phyloP scores from a whole-genome alignment of 1,140 invertebrate genomes.

The Pogonus chalceus region DNA sequence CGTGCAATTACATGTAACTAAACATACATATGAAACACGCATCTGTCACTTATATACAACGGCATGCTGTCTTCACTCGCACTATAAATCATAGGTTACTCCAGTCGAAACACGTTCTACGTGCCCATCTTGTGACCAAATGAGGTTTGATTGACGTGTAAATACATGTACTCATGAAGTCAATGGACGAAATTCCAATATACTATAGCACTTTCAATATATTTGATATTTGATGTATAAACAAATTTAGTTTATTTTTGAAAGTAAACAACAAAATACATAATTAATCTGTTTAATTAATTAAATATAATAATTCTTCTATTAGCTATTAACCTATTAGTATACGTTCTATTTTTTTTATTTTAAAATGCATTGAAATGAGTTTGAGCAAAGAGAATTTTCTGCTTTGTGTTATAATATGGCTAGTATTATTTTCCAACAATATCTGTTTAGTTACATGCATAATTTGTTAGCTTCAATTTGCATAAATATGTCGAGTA shows the following conservation, averaged over 20 bases:
- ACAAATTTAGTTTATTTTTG: too few species aligned
- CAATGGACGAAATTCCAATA: too few species aligned
- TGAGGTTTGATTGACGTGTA: conserved; percentile 33
- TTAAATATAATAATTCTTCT: background rate
- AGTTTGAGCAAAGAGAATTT: background rate
- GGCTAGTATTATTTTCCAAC: background rate
- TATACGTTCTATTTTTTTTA: background rate
- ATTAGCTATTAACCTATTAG: background rate
- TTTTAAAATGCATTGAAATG: background rate
- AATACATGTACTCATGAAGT: conserved; percentile 24
- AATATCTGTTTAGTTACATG: background rate
- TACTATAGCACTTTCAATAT: too few species aligned
- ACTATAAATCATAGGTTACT: conserved; percentile 22
- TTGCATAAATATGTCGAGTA: conserved; percentile 4
- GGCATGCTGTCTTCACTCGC: conserved; percentile 28
- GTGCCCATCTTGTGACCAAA: conserved; percentile 26
- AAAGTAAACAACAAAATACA: background rate
- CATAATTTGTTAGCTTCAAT: background rate
- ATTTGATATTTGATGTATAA: too few species aligned
- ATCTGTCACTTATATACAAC: conserved; percentile 26
- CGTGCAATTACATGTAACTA: conserved; percentile 22
- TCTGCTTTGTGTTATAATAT: background rate
- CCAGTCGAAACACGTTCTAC: background rate
- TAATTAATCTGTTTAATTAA: background rate
- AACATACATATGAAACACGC: too few species aligned